These are phyloP conservation scores for Takifugu ocellatus DNA, from an alignment of 2,797 vertebrate species.

Conservation along the genomic window DNA sequence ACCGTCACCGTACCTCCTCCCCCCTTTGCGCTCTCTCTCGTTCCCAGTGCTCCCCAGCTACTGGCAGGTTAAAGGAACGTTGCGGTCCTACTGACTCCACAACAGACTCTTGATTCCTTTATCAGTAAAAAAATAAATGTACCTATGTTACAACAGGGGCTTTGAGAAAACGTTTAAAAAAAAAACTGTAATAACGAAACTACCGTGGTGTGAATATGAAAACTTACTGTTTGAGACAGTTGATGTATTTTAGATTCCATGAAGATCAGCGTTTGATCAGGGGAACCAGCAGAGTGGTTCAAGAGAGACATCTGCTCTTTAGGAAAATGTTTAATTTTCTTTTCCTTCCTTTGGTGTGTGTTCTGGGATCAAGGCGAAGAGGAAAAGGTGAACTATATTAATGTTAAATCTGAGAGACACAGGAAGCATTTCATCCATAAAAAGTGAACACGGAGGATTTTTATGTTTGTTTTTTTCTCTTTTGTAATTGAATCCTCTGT, in stretches of 20 bases:
- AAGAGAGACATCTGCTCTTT: constrained; percentile 64
- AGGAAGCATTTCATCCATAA: constrained; percentile 74
- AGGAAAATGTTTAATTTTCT: constrained; percentile 51
- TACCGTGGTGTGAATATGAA: constrained; percentile 70
- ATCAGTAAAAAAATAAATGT: constrained; percentile 51
- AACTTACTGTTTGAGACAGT: constrained; percentile 78
- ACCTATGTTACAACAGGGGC: constrained; percentile 63
- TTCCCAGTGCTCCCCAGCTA: constrained; percentile 57
- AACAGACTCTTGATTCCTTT: constrained; percentile 76
- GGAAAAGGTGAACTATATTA: constrained; percentile 67
- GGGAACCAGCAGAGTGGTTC: constrained; percentile 56
- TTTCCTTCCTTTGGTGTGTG: constrained; percentile 62
- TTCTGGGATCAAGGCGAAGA: constrained; percentile 71
- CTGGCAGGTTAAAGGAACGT: constrained; percentile 69
- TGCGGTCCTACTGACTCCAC: constrained; percentile 64
- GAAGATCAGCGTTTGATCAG: constrained; percentile 69
- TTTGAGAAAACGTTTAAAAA: constrained; percentile 59
- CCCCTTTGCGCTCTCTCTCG: constrained; percentile 24
- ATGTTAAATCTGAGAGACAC: constrained; percentile 65
- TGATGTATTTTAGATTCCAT: constrained; percentile 79
- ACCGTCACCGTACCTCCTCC: constrained; percentile 37
- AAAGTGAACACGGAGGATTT: constrained; percentile 63
- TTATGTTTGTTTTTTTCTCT: constrained; percentile 53
- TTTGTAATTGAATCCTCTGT: constrained; percentile 69
- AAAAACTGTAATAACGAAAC: constrained; percentile 73